Evolutionary conservation across 1,140 invertebrate species (phyloP), one percentile per base, ranked within the genome.

Genomic region (Calosoma granatense): DNA sequence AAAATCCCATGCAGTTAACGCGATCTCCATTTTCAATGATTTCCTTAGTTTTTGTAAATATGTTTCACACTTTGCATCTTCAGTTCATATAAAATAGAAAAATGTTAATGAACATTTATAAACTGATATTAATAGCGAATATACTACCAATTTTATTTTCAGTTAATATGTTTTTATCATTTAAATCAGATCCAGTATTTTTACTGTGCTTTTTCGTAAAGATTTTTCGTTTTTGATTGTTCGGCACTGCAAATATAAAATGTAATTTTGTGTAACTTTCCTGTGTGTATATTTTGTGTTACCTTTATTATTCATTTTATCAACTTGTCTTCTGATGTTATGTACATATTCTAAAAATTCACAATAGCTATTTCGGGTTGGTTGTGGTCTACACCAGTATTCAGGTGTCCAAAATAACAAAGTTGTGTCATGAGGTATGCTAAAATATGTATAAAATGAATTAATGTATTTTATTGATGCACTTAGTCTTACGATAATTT

Each of bases 381-480:
- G 68, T 58, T 69, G 65, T 0, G 78, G 78, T 51, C 75, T 63
- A 60, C 79, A 79, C 76, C 74, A 78, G 56, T 76, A 79, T n/a
- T 78, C 72, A 1, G 77, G 74, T 0, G 77, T 80, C 78, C 78
- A 80, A 58, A 79, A 80, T 0, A 78, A 58, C 20, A 80, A 58
- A 79, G 79, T 0, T 78, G 57, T 20, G 77, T 67, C 0, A 75
- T 65, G 1, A 12, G 60, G 23, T 12, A 61, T 63, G 55, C 66
- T 67, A 56, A 17, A 61, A 59, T 47, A n/a, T n/a, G n/a, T n/a
- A n/a, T n/a, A n/a, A n/a, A n/a, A n/a, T n/a, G n/a, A n/a, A n/a
- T n/a, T n/a, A n/a, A n/a, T n/a, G n/a, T n/a, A n/a, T n/a, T n/a
- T n/a, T n/a, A n/a, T n/a, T n/a, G n/a, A n/a, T n/a, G n/a, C n/a